Percentiles rank a stretch among this genome's conserved stretches.
Conservation (phyloP, 2,888 invertebrate species). For the Idaea dimidiata region DNA sequence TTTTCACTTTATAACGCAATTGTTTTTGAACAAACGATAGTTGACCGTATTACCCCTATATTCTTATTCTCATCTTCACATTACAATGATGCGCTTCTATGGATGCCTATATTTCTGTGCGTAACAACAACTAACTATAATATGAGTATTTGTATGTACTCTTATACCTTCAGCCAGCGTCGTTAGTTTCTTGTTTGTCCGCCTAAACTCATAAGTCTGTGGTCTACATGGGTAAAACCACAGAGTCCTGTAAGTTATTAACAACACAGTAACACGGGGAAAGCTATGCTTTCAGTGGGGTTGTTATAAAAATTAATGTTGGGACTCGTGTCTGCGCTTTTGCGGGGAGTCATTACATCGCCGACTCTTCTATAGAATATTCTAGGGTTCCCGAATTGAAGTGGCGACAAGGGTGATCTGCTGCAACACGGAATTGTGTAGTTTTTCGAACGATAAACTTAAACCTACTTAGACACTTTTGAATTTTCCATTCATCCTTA, state of each 20-base stretch:
- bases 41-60: too few species aligned
- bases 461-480: background rate
- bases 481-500: background rate
- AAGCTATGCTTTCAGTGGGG: background rate
- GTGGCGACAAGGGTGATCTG: background rate
- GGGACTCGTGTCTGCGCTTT: background rate
- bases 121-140: too few species aligned
- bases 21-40: too few species aligned
- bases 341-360: background rate
- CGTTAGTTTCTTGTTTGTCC: too few species aligned
- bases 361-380: background rate
- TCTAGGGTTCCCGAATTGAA: background rate
- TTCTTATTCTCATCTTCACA: too few species aligned
- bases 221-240: background rate
- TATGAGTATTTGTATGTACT: too few species aligned
- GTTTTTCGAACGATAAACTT: background rate
- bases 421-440: background rate
- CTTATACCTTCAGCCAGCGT: too few species aligned
- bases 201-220: too few species aligned
- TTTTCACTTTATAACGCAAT: too few species aligned
- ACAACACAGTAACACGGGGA: background rate
- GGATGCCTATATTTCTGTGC: too few species aligned
- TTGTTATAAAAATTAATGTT: slow-evolving; percentile 10
- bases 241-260: background rate
- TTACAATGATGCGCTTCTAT: too few species aligned